Percentiles rank a stretch among this genome's conserved stretches.
These are phyloP conservation scores for Glyphotaelius pellucidus DNA, from an alignment of 2,888 invertebrate species.

Conservation along the genomic window DNA sequence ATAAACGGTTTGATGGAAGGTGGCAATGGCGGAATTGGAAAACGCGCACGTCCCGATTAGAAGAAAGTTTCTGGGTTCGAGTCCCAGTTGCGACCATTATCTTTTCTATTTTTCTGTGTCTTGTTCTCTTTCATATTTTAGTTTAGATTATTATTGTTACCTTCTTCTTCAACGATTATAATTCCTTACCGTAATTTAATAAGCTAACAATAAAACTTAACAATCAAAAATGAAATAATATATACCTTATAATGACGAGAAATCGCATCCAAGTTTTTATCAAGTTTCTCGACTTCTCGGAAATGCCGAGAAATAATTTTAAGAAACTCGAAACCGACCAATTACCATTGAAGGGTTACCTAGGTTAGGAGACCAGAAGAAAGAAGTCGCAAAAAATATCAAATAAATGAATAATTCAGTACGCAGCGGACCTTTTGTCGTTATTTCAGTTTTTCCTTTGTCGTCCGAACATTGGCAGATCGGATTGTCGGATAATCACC, in stretches of 20 bases:
- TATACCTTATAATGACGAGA: neutral
- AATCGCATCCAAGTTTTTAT: neutral
- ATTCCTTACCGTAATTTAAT: neutral
- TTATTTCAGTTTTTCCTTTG: neutral
- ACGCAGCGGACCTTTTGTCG: slow-evolving; percentile 16
- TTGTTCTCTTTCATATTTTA: no score
- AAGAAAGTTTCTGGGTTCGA: no score
- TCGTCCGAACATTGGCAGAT: neutral
- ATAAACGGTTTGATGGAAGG: no score
- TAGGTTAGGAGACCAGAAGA: slow-evolving; percentile 6
- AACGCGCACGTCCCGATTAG: no score
- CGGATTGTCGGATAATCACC: neutral
- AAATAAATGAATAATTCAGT: slow-evolving; percentile 29
- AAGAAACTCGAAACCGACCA: neutral
- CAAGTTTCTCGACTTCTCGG: neutral
- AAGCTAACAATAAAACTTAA: neutral
- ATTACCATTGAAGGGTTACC: slow-evolving; percentile 28
- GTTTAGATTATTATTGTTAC: no score
- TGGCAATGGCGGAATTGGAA: no score
- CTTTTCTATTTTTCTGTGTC: no score
- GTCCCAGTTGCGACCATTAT: no score
- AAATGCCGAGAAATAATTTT: slow-evolving; percentile 22
- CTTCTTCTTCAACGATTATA: neutral
- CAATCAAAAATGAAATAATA: neutral
- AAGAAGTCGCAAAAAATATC: neutral